A percentile compares a stretch with the other conserved stretches of the same genome.
Evolutionary conservation across 2,113 vertebrate genomes (phyloP).

Genomic region (Columba livia): DNA sequence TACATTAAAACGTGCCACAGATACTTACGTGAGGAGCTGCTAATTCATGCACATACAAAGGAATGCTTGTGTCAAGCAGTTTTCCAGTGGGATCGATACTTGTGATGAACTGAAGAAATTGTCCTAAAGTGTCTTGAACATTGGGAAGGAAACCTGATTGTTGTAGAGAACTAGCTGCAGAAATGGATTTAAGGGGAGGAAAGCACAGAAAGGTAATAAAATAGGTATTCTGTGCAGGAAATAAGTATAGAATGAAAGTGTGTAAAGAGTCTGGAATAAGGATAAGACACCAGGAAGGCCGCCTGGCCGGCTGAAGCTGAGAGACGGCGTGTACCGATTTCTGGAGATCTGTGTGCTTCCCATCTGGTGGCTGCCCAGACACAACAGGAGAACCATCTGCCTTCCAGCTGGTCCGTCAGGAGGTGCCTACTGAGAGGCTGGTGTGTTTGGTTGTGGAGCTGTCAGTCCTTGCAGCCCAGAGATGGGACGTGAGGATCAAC

Average conservation of each 20-base stretch:
- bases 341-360: background rate
- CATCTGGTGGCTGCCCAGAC: constrained; percentile 58
- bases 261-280: background rate
- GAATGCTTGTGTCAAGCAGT: background rate
- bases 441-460: background rate
- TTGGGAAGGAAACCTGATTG: background rate
- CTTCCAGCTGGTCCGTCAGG: constrained; percentile 33
- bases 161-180: background rate
- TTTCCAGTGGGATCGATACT: background rate
- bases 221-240: background rate
- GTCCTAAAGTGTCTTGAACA: background rate
- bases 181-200: background rate
- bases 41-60: background rate
- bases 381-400: constrained; percentile 56
- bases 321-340: background rate
- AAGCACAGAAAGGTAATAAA: background rate
- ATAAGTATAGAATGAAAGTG: background rate
- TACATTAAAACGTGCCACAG: background rate
- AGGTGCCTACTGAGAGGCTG: constrained; percentile 5
- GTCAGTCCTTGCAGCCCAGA: background rate
- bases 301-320: background rate
- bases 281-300: background rate
- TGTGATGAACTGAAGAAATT: background rate
- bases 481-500: background rate
- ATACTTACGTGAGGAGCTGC: background rate